phyloP scores from a whole-genome alignment of 2,888 invertebrate species.

The Allophyes oxyacanthae region DNA sequence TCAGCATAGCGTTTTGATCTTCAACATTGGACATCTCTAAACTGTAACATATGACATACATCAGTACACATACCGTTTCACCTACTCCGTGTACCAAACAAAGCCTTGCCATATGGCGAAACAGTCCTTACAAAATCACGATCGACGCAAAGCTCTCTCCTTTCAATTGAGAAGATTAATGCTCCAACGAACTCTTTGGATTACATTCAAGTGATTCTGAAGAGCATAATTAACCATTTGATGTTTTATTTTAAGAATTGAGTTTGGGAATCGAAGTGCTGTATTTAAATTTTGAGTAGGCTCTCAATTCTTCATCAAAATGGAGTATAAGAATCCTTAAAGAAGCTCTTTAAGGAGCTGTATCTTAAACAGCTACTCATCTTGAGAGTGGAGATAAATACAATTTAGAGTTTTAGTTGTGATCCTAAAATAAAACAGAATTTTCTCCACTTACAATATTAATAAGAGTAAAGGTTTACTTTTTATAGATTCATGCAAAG shows the following conservation, averaged over 20 bases:
- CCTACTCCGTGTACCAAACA: slow-evolving; percentile 28
- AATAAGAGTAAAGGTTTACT: no score
- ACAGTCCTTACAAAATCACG: slow-evolving; percentile 20
- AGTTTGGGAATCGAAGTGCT: slow-evolving; percentile 36
- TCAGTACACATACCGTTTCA: slow-evolving; percentile 3
- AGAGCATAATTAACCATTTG: slow-evolving; percentile 42
- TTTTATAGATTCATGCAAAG: no score
- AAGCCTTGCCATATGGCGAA: slow-evolving; percentile 44
- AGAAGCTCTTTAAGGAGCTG: slow-evolving; percentile 10
- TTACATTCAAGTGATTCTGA: slow-evolving; percentile 46
- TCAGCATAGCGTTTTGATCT: not conserved
- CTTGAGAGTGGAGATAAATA: not conserved
- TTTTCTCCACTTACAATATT: no score
- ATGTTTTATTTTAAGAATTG: slow-evolving; percentile 43
- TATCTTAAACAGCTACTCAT: slow-evolving; percentile 19
- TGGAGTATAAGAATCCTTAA: no score
- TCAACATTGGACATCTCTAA: not conserved
- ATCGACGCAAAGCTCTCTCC: slow-evolving; percentile 39
- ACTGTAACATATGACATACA: slow-evolving; percentile 6
- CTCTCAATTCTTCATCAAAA: slow-evolving; percentile 25
- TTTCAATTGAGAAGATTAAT: slow-evolving; percentile 48
- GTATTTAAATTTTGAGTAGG: slow-evolving; percentile 26
- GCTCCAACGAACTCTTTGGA: slow-evolving; percentile 22
- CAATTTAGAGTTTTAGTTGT: not conserved
- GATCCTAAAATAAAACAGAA: no score